Evolutionary conservation across 2,113 vertebrate genomes (phyloP).

Genomic region (Oceanites oceanicus): DNA sequence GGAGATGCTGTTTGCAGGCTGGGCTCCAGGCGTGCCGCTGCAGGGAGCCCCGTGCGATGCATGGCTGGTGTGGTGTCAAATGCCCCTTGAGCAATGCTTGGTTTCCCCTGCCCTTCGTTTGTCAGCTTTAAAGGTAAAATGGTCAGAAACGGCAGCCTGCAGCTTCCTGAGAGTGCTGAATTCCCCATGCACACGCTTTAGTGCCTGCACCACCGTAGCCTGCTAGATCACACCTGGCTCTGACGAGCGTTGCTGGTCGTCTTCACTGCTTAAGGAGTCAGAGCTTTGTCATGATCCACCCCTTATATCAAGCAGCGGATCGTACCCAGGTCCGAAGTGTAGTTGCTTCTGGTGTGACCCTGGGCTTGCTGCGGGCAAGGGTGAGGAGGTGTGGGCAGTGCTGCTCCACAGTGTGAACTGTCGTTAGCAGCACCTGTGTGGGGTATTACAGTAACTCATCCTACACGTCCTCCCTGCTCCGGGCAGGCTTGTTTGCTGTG

Average conservation of each 20-base stretch:
- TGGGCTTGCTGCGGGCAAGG: background rate
- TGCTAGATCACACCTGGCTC: background rate
- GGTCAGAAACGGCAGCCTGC: background rate
- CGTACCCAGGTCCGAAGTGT: background rate
- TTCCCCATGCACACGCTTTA: fast-evolving
- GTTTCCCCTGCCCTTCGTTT: background rate
- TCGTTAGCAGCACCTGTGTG: background rate
- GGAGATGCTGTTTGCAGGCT: too few species aligned
- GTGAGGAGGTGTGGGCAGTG: background rate
- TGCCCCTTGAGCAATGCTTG: background rate
- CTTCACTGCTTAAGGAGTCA: background rate
- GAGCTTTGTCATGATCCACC: background rate
- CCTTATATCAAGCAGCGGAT: background rate
- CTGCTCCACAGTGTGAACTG: background rate
- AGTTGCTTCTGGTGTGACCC: background rate
- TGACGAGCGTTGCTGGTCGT: fast-evolving
- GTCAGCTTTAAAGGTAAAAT: background rate
- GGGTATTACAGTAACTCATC: background rate
- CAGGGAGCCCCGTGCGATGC: background rate
- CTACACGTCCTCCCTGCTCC: fast-evolving
- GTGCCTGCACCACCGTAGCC: background rate
- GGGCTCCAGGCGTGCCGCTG: fast-evolving
- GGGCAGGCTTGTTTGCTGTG: background rate
- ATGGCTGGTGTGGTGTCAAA: background rate
- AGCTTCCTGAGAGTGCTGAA: background rate